These are phyloP conservation scores for Aporophyla lueneburgensis DNA, from an alignment of 2,888 invertebrate genomes.

Conservation along the genomic window DNA sequence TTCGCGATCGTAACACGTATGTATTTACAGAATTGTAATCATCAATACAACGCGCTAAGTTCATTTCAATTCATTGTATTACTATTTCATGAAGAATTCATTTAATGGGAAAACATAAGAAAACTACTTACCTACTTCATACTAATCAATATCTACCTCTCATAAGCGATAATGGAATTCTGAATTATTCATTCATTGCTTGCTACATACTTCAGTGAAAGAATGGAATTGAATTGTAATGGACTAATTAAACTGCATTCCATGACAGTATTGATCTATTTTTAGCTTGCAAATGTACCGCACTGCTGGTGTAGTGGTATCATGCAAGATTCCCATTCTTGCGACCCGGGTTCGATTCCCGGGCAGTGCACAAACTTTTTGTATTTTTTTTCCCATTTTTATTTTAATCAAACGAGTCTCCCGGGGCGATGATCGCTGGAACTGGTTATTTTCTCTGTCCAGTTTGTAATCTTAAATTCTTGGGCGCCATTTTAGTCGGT, in stretches of 20 bases:
- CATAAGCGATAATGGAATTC: neutral
- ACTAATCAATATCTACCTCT: neutral
- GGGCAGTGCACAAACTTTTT: conserved; percentile 93
- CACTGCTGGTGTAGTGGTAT: conserved; percentile 99
- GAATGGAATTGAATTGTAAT: conserved; percentile 1
- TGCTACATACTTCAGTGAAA: conserved; percentile 6
- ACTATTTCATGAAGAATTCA: too few relatives aligned
- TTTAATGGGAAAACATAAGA: too few relatives aligned
- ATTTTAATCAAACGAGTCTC: conserved; percentile 32
- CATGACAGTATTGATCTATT: conserved; percentile 11
- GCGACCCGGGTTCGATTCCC: conserved; percentile 99
- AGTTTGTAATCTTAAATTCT: conserved; percentile 55
- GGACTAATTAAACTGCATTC: neutral
- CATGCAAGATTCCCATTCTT: conserved; percentile 99
- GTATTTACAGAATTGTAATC: too few relatives aligned
- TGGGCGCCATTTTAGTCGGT: conserved; percentile 53
- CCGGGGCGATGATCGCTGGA: neutral
- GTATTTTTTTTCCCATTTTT: conserved; percentile 21
- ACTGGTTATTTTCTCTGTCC: conserved; percentile 53
- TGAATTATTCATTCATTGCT: neutral
- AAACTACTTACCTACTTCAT: too few relatives aligned
- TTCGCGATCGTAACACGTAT: too few relatives aligned
- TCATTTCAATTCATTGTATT: too few relatives aligned
- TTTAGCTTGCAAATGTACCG: conserved; percentile 67
- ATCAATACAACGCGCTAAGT: too few relatives aligned